A percentile compares a stretch with the other conserved stretches of the same genome.
These are phyloP conservation scores for Carcharodon carcharias DNA, from an alignment of 2,797 vertebrate genomes.

Conservation along the genomic window DNA sequence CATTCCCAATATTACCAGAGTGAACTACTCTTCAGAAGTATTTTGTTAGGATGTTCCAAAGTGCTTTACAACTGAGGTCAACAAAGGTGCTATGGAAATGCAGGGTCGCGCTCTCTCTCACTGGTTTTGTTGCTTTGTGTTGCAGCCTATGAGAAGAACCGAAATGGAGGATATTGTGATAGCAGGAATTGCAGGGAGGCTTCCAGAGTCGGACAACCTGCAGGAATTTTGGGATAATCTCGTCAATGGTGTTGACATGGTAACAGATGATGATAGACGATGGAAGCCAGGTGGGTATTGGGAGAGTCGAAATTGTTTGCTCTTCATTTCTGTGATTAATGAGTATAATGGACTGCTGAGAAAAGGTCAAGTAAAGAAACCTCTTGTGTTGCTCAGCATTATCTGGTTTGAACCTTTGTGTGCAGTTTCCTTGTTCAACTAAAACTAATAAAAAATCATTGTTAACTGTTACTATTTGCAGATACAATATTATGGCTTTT, in stretches of 20 bases:
- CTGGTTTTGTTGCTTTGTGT: neutral
- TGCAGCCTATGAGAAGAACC: constrained; percentile 32
- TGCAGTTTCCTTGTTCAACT: neutral
- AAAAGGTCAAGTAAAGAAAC: neutral
- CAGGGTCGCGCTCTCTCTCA: neutral
- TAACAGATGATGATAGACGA: constrained; percentile 85
- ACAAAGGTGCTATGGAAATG: neutral
- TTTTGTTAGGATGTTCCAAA: neutral
- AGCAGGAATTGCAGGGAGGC: constrained; percentile 83
- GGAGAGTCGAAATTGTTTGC: neutral
- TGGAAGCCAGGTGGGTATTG: constrained; percentile 81
- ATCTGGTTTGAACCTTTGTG: neutral
- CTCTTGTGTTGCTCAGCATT: neutral
- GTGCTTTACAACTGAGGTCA: neutral
- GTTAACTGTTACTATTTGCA: neutral
- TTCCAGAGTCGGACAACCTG: constrained; percentile 82
- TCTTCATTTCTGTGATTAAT: neutral
- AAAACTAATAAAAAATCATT: neutral
- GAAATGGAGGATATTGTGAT: constrained; percentile 90
- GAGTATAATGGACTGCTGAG: neutral
- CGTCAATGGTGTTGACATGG: constrained; percentile 87
- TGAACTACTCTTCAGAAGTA: neutral
- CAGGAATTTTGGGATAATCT: constrained; percentile 96
- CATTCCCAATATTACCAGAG: neutral
- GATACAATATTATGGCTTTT: neutral